These are phyloP conservation scores for Eumaeus atala DNA, from an alignment of 1,140 invertebrate species.

Conservation along the genomic window DNA sequence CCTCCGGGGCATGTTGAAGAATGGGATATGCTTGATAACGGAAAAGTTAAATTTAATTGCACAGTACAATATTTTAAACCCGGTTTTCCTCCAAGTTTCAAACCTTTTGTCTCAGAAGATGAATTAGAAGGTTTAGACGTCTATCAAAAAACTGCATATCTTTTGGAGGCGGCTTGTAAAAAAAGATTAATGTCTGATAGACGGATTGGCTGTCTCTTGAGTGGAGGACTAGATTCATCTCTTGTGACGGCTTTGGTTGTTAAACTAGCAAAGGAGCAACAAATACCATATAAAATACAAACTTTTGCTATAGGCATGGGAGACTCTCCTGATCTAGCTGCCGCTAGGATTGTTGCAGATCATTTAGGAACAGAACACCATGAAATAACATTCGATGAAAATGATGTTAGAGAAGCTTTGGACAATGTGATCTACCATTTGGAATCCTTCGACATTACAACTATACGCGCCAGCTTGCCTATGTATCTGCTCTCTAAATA, in stretches of 20 bases:
- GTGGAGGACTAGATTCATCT: conserved; percentile 92
- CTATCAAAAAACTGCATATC: conserved; percentile 69
- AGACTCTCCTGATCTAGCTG: conserved; percentile 87
- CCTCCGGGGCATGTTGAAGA: conserved; percentile 79
- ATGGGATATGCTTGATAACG: conserved; percentile 77
- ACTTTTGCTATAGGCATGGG: conserved; percentile 93
- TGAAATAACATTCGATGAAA: conserved; percentile 86
- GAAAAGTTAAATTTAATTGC: conserved; percentile 74
- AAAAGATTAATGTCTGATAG: conserved; percentile 84
- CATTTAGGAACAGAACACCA: conserved; percentile 91
- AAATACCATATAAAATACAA: conserved; percentile 82
- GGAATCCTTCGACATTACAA: conserved; percentile 93
- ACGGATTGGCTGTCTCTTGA: conserved; percentile 78
- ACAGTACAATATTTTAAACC: conserved; percentile 75
- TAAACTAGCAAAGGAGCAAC: conserved; percentile 77
- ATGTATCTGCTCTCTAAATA: conserved; percentile 69
- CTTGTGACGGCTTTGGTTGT: conserved; percentile 86
- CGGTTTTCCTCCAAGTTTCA: conserved; percentile 76
- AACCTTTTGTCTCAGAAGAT: conserved; percentile 71
- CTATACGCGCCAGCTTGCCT: conserved; percentile 86
- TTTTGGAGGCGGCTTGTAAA: conserved; percentile 79
- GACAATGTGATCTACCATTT: conserved; percentile 90
- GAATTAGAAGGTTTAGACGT: conserved; percentile 50
- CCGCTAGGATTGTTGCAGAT: conserved; percentile 88
- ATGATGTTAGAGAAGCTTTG: conserved; percentile 84